phyloP scores from a whole-genome alignment of 2,113 vertebrate genomes.

The Indicator maculatus region DNA sequence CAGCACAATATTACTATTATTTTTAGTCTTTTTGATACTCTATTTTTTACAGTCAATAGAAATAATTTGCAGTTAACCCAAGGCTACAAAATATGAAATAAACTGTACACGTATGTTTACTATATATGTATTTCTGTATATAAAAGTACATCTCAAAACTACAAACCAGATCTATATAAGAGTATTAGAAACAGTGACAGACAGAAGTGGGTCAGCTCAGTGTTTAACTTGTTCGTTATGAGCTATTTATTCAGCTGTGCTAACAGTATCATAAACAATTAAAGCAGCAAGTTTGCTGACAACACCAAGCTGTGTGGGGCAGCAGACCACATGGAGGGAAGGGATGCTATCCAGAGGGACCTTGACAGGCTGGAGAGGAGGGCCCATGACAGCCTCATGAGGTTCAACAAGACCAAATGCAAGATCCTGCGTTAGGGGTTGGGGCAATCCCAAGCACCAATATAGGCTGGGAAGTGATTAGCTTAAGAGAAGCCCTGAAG shows the following conservation, averaged over 20 bases:
- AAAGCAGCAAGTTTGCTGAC: background rate
- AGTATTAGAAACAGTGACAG: background rate
- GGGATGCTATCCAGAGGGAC: too few relatives aligned
- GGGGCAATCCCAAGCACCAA: too few relatives aligned
- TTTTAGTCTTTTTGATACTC: background rate
- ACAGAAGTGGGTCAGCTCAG: background rate
- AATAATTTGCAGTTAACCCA: background rate
- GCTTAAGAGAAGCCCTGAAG: too few relatives aligned
- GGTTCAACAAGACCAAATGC: too few relatives aligned
- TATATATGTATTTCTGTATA: background rate
- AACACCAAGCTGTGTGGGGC: too few relatives aligned
- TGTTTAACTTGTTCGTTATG: background rate
- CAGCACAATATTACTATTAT: background rate
- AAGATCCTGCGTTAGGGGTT: too few relatives aligned
- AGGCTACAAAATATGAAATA: background rate
- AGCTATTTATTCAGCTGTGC: background rate
- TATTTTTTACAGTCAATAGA: background rate
- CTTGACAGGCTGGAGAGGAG: too few relatives aligned
- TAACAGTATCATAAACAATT: background rate
- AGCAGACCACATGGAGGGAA: too few relatives aligned
- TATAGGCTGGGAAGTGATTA: too few relatives aligned
- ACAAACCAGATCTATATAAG: background rate
- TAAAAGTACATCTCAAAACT: background rate
- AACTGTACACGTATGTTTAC: fast-evolving
- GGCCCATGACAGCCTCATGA: too few relatives aligned